Percentiles rank a stretch among this genome's conserved stretches.
Evolutionary conservation across 2,113 vertebrate species (phyloP).

Genomic region (Gambusia affinis): DNA sequence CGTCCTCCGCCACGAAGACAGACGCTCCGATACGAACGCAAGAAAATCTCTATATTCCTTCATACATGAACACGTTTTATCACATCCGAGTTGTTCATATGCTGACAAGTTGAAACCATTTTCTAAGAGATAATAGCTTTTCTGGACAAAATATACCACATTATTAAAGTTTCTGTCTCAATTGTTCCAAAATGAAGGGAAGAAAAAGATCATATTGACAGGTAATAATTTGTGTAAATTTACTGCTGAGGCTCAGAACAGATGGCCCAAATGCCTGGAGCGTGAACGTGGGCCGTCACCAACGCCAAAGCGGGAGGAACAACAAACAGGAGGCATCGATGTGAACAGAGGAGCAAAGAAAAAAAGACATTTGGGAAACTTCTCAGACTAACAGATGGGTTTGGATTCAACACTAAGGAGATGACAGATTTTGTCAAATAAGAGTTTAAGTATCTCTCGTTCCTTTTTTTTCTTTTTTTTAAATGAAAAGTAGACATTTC

Average conservation of each 20-base stretch:
- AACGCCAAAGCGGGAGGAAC: conserved; percentile 15
- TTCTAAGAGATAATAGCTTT: neutral
- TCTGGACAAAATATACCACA: neutral
- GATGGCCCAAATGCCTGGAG: neutral
- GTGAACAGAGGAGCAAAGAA: neutral
- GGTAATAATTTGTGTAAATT: neutral
- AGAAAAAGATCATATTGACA: neutral
- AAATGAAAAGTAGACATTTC: conserved; percentile 15
- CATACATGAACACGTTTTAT: neutral
- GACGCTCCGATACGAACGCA: neutral
- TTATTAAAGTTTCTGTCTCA: neutral
- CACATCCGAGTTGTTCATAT: neutral
- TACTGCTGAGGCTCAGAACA: neutral
- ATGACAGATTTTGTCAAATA: conserved; percentile 34
- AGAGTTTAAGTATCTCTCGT: conserved; percentile 33
- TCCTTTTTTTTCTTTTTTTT: neutral
- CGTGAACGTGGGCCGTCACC: neutral
- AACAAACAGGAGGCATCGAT: conserved; percentile 5
- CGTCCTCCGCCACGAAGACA: too few relatives aligned
- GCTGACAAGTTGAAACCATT: neutral
- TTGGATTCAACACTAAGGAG: conserved; percentile 23
- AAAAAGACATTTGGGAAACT: conserved; percentile 37
- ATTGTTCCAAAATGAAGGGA: neutral
- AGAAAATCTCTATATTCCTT: neutral
- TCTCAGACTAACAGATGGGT: conserved; percentile 22